Percentiles rank a stretch among this genome's conserved stretches.
Evolutionary conservation across 2,797 vertebrate species (phyloP).

Genomic region (Acipenser transmontanus): DNA sequence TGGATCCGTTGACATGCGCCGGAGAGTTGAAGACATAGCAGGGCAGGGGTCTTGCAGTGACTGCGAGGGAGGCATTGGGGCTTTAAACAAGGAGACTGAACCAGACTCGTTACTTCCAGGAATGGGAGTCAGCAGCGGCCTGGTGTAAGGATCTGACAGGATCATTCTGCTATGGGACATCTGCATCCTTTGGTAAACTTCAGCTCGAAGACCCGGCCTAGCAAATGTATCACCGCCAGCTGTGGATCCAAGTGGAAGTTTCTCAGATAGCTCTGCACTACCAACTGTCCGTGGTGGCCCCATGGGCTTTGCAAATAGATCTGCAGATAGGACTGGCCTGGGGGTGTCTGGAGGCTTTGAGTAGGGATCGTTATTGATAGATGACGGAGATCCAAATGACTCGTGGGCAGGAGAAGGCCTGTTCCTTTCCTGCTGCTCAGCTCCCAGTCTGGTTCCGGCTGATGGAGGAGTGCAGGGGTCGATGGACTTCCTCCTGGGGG

Average conservation of each 20-base stretch:
- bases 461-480: conserved; percentile 67
- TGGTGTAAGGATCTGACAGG: conserved; percentile 74
- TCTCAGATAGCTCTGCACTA: conserved; percentile 65
- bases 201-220: conserved; percentile 75
- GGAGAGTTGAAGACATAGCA: conserved; percentile 47
- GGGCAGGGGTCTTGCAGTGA: conserved; percentile 69
- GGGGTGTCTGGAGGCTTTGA: conserved; percentile 90
- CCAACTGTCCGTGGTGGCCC: conserved; percentile 65
- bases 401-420: conserved; percentile 79
- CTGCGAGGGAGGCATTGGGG: conserved; percentile 84
- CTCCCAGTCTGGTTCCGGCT: conserved; percentile 56
- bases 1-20: conserved; percentile 56
- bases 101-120: conserved; percentile 76
- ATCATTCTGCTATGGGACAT: conserved; percentile 67
- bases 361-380: conserved; percentile 76
- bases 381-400: conserved; percentile 74
- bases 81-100: conserved; percentile 81
- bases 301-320: conserved; percentile 84
- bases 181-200: conserved; percentile 63
- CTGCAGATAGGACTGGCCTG: conserved; percentile 69
- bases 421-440: conserved; percentile 63
- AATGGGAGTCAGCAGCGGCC: conserved; percentile 74
- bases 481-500: conserved; percentile 67
- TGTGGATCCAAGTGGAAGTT: conserved; percentile 66
- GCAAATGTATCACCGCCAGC: conserved; percentile 70